A percentile compares a stretch with the other conserved stretches of the same genome.
Evolutionary conservation across 2,797 vertebrate genomes (phyloP).

Genomic region (Salarias fasciatus): DNA sequence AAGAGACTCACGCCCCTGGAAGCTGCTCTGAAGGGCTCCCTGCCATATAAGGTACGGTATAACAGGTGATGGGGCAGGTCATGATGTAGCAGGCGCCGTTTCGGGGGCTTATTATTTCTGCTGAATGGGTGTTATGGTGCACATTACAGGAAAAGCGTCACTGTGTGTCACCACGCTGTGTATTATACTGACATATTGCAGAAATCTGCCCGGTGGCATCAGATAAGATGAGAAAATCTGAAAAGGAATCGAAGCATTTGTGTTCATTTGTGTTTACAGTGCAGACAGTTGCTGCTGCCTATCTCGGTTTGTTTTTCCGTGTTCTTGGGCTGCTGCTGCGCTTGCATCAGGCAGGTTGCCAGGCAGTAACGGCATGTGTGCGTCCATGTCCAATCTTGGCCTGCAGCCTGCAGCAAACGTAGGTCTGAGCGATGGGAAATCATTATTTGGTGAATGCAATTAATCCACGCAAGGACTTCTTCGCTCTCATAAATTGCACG

Average conservation of each 20-base stretch:
- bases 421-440: conserved; percentile 1
- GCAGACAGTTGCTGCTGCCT: conserved; percentile 40
- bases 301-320: conserved; percentile 39
- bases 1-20: conserved; percentile 44
- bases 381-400: conserved; percentile 33
- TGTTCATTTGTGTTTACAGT: conserved; percentile 30
- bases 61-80: conserved; percentile 59
- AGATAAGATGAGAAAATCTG: too few species aligned
- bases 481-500: too few species aligned
- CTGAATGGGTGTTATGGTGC: conserved; percentile 12
- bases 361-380: conserved; percentile 45
- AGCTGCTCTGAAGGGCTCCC: conserved; percentile 31
- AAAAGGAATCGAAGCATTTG: too few species aligned
- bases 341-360: conserved; percentile 61
- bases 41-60: conserved; percentile 56
- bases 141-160: conserved; percentile 15
- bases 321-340: conserved; percentile 30
- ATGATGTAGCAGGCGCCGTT: conserved; percentile 23
- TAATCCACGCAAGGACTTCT: background rate
- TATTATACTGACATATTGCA: conserved; percentile 3
- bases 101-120: conserved; percentile 19
- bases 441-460: background rate
- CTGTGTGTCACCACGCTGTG: conserved; percentile 13
- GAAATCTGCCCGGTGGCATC: background rate
- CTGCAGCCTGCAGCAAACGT: conserved; percentile 7